phyloP scores from a whole-genome alignment of 2,113 vertebrate genomes.

The Spermophilus dauricus region DNA sequence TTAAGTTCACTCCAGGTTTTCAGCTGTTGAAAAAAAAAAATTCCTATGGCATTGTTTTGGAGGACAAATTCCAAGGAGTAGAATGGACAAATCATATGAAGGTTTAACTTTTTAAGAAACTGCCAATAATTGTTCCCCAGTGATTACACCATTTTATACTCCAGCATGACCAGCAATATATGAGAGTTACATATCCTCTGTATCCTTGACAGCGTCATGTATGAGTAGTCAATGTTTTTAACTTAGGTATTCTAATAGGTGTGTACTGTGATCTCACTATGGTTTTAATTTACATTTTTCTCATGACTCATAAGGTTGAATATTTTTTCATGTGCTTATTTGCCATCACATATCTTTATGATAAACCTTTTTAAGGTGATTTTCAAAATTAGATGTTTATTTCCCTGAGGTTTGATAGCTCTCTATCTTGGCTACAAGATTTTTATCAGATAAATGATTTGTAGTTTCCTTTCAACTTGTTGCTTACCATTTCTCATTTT shows the following conservation, averaged over 20 bases:
- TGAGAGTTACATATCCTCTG: not conserved
- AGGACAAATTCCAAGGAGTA: not conserved
- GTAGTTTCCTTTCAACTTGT: not conserved
- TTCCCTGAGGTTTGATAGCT: not conserved
- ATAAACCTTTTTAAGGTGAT: not conserved
- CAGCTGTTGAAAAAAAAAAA: not conserved
- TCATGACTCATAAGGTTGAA: not conserved
- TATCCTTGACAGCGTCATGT: not conserved
- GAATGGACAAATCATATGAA: not conserved
- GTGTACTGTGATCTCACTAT: not conserved
- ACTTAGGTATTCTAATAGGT: not conserved
- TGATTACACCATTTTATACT: not conserved
- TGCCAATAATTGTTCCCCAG: not conserved
- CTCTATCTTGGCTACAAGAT: not conserved
- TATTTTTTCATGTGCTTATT: not conserved
- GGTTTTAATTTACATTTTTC: not conserved
- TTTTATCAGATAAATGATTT: not conserved
- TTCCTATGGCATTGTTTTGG: not conserved
- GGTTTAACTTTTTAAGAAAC: not conserved
- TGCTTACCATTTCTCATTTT: not conserved
- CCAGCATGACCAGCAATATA: not conserved
- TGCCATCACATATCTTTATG: not conserved
- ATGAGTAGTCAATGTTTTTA: not conserved
- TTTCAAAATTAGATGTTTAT: not conserved
- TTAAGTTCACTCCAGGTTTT: not conserved